These are phyloP conservation scores for Oncorhynchus keta DNA, from an alignment of 2,113 vertebrate species.

Conservation along the genomic window DNA sequence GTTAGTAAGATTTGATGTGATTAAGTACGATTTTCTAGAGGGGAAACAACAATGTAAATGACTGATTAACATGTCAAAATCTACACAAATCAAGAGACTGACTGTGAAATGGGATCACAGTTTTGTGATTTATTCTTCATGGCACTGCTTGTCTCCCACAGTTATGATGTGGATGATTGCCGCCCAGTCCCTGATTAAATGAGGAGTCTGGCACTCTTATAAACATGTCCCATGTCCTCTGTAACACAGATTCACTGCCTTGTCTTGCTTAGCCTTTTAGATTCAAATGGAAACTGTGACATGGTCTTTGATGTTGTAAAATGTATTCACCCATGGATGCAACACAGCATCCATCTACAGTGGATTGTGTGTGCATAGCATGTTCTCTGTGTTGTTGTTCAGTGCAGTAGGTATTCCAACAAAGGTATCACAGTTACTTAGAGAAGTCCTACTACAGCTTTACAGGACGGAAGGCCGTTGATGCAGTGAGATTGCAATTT, in stretches of 20 bases:
- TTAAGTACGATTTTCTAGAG: neutral
- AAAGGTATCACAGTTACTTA: neutral
- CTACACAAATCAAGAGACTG: neutral
- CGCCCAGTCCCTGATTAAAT: neutral
- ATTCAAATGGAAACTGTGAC: neutral
- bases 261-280: neutral
- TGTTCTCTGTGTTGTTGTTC: no score
- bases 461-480: neutral
- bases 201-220: neutral
- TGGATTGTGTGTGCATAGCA: neutral
- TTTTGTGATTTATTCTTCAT: neutral
- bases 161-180: neutral
- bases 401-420: neutral
- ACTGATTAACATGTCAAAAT: neutral
- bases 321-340: no score
- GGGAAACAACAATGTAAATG: neutral
- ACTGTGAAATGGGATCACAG: neutral
- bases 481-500: neutral
- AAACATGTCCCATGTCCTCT: neutral
- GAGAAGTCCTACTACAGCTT: neutral
- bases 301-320: neutral
- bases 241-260: neutral
- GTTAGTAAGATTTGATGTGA: neutral
- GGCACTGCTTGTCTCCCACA: neutral
- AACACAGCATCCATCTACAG: neutral